Conservation (phyloP, 2,888 invertebrate genomes). For the Quadroppia sp. region DNA sequence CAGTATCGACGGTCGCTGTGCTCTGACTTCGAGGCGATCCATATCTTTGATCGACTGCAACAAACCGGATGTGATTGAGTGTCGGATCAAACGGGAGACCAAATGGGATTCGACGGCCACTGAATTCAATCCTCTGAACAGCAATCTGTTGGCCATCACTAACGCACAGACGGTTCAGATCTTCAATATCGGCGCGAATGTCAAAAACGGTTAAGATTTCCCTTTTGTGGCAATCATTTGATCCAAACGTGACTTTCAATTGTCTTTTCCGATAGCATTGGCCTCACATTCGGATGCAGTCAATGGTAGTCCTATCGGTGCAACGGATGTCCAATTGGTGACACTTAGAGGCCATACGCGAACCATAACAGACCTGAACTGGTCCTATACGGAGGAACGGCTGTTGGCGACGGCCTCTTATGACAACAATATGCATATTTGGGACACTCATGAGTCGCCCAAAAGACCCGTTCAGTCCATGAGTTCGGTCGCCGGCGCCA, state of each 20-base stretch:
- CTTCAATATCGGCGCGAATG: slow-evolving; percentile 37
- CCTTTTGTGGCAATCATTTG: background rate
- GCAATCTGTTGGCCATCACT: slow-evolving; percentile 73
- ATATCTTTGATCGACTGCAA: slow-evolving; percentile 62
- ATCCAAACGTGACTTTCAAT: background rate
- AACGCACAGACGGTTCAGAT: slow-evolving; percentile 42
- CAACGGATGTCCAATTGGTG: slow-evolving; percentile 8
- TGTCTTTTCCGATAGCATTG: background rate
- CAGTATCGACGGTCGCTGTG: slow-evolving; percentile 63
- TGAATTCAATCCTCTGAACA: slow-evolving; percentile 73
- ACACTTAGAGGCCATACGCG: slow-evolving; percentile 41
- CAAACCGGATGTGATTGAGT: slow-evolving; percentile 64
- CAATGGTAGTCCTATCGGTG: background rate
- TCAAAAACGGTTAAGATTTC: background rate
- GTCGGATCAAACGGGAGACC: slow-evolving; percentile 77
- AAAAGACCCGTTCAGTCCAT: slow-evolving; percentile 37
- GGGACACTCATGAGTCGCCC: slow-evolving; percentile 65
- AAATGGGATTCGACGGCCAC: slow-evolving; percentile 90
- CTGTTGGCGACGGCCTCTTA: slow-evolving; percentile 80
- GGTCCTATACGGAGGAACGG: slow-evolving; percentile 74
- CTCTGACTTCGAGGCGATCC: slow-evolving; percentile 57
- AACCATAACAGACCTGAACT: slow-evolving; percentile 68
- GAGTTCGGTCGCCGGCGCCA: slow-evolving; percentile 59
- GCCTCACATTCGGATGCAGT: background rate
- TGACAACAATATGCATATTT: slow-evolving; percentile 86